These are phyloP conservation scores for Zonitis immaculata DNA, from an alignment of 2,888 invertebrate genomes.

Conservation along the genomic window DNA sequence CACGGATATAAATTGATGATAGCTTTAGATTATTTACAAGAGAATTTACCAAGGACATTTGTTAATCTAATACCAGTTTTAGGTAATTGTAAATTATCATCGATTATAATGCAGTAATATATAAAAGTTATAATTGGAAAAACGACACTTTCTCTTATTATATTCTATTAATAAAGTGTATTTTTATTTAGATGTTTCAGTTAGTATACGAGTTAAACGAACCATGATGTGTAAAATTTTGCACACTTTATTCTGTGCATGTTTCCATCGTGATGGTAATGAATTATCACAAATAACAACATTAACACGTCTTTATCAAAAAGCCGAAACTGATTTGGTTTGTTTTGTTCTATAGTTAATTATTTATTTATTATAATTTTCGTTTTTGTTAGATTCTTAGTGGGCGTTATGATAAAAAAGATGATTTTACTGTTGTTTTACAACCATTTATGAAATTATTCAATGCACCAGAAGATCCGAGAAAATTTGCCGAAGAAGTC, in stretches of 20 bases:
- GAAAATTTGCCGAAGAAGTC: conserved; percentile 48
- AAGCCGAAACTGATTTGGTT: conserved; percentile 60
- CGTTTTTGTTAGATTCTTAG: conserved; percentile 52
- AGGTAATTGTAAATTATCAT: no score
- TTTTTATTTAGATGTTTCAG: conserved; percentile 68
- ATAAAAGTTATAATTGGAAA: no score
- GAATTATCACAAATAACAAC: conserved; percentile 57
- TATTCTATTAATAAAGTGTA: no score
- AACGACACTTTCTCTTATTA: background rate
- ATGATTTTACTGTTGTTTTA: conserved; percentile 67
- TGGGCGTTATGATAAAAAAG: conserved; percentile 60
- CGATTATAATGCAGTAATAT: no score
- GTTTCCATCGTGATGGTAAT: conserved; percentile 61
- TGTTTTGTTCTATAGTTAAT: conserved; percentile 36
- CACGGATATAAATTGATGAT: conserved; percentile 59
- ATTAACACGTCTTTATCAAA: conserved; percentile 61
- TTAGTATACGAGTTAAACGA: conserved; percentile 60
- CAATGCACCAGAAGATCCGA: conserved; percentile 56
- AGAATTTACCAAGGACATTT: conserved; percentile 62
- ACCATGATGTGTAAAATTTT: conserved; percentile 65
- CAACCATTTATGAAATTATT: conserved; percentile 70
- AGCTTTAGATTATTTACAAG: conserved; percentile 64
- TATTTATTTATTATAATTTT: background rate
- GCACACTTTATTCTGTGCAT: conserved; percentile 67
- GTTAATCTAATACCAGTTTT: conserved; percentile 67